Base-by-base conservation (phyloP, 2,888 invertebrate species). In the Xestia sexstrigata region DNA sequence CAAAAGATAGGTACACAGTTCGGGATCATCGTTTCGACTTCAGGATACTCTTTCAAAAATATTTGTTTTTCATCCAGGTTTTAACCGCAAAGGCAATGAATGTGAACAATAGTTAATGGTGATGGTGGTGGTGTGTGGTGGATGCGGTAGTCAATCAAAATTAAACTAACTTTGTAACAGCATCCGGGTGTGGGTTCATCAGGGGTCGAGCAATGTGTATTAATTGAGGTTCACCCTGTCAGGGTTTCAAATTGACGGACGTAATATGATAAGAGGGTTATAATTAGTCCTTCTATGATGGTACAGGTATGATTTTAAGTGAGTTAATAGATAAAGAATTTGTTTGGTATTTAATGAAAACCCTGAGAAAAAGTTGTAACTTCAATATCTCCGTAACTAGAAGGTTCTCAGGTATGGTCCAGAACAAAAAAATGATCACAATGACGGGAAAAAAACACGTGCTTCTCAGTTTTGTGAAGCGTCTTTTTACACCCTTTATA, bases 151-250 rank as follows among this genome's bases (percentile, higher is more conserved):
- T 62, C 66, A 30, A 74, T 81, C 39, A 68, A 76, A 82, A 63
- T 79, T 11, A 65, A 83, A 49, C 15, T 63, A 62, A 82, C 62
- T 30, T 74, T 68, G 82, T 82, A 58, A 65, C 26, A 26, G 39
- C 15, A 45, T 52, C 42, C 63, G 42, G n/a, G 77, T 63, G 39
- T 26, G 42, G 49, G 55, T 60, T 52, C 17, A 35, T 45, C n/a
- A 49, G 9, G 42, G 83, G 65, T 74, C 45, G 52, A 11, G n/a
- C 1, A 15, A 35, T 30, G 39, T 39, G 55, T 42, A 42, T 11
- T 70, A 78, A 83, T 84, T 63, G 67, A 49, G 67, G 84, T 79
- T 62, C 62, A 49, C n/a, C 17, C 49, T 11, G 47, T 55, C 26
- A 49, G n/a, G 13, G 35, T 55, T 60, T 47, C 30, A 52, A 78